Conservation (phyloP, 2,113 vertebrate genomes). For the Oophaga pumilio region DNA sequence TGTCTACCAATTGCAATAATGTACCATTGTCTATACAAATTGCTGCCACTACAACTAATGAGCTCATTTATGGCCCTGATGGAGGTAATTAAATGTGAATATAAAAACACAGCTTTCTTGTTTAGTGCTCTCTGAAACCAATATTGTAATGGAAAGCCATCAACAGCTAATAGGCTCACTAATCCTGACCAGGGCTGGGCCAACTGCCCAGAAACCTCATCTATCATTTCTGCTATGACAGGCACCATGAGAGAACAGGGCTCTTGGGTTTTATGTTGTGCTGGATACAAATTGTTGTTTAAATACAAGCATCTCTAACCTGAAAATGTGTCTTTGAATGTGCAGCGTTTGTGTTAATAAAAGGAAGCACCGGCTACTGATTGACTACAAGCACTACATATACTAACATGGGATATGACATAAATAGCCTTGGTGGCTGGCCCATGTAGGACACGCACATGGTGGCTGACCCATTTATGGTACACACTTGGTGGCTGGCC, state of each 20-base stretch:
- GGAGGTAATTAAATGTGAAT: conserved; percentile 85
- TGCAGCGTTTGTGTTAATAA: not conserved
- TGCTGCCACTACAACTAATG: conserved; percentile 83
- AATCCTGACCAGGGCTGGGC: conserved; percentile 71
- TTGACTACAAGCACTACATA: not conserved
- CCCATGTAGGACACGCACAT: too few relatives aligned
- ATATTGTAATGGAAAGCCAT: conserved; percentile 73
- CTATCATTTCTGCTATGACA: conserved; percentile 71
- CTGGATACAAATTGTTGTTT: conserved; percentile 12
- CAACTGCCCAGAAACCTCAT: conserved; percentile 71
- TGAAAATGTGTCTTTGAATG: not conserved
- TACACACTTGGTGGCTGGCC: too few relatives aligned
- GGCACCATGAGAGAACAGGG: conserved; percentile 44
- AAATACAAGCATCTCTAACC: not conserved
- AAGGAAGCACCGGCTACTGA: not conserved
- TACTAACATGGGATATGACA: not conserved
- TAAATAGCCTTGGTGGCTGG: not conserved
- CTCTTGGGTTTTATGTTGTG: conserved; percentile 23
- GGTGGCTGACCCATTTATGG: too few relatives aligned
- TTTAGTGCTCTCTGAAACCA: conserved; percentile 75
- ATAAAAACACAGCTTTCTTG: conserved; percentile 75
- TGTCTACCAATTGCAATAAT: conserved; percentile 66
- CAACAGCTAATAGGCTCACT: conserved; percentile 73
- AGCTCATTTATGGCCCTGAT: conserved; percentile 86
- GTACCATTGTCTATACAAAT: conserved; percentile 66